phyloP scores from a whole-genome alignment of 1,140 invertebrate species.

The Idris sp. region DNA sequence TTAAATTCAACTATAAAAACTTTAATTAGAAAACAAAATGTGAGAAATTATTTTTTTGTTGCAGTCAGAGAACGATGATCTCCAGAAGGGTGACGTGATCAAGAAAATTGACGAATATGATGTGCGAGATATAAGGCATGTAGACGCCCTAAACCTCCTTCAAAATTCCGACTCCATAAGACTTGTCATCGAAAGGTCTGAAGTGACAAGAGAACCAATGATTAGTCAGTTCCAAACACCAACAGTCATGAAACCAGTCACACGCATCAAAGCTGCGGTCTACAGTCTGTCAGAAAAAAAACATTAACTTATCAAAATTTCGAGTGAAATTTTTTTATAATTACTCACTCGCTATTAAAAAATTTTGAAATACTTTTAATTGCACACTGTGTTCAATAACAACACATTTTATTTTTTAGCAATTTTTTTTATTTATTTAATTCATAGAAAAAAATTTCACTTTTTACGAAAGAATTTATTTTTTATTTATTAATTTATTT shows the following conservation, averaged over 20 bases:
- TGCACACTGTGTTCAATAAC: too few species aligned
- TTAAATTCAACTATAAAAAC: too few species aligned
- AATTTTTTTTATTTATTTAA: too few species aligned
- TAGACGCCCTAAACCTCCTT: constrained; percentile 93
- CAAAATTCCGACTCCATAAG: constrained; percentile 84
- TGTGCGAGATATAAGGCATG: constrained; percentile 89
- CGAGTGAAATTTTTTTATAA: too few species aligned
- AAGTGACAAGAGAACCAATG: constrained; percentile 64
- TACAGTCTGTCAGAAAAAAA: constrained; percentile 73
- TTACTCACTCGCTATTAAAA: too few species aligned
- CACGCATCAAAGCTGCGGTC: constrained; percentile 68
- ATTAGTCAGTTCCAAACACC: constrained; percentile 78
- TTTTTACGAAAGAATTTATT: too few species aligned
- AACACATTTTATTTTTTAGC: too few species aligned
- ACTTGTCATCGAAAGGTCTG: constrained; percentile 81
- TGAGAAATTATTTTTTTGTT: constrained; percentile 44
- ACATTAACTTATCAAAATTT: too few species aligned
- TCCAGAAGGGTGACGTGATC: constrained; percentile 93
- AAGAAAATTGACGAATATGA: constrained; percentile 93
- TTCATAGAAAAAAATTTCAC: too few species aligned
- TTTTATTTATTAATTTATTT: too few species aligned
- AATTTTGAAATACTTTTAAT: too few species aligned
- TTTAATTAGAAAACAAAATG: too few species aligned
- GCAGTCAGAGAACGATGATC: constrained; percentile 88
- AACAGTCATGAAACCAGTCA: constrained; percentile 77